phyloP scores from a whole-genome alignment of 2,888 invertebrate species.

The Pseudococcus jackbeardsleyi region DNA sequence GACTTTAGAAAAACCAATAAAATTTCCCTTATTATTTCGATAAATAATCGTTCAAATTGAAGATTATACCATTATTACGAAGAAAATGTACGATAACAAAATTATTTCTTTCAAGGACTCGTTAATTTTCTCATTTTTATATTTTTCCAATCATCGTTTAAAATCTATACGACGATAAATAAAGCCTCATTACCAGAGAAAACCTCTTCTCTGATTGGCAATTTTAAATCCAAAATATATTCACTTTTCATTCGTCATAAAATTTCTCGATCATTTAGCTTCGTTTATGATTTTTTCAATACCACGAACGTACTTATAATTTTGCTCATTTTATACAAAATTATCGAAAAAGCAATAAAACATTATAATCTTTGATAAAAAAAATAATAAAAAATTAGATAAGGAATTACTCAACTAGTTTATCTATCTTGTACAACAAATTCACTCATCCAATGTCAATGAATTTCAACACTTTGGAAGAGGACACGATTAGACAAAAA shows the following conservation, averaged over 20 bases:
- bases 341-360: background rate
- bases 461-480: background rate
- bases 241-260: background rate
- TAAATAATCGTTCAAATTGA: background rate
- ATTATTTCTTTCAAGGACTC: background rate
- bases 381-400: background rate
- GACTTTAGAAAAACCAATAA: background rate
- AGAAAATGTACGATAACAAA: background rate
- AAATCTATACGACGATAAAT: background rate
- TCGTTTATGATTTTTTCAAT: background rate
- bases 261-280: background rate
- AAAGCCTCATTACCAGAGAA: background rate
- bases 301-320: too few species aligned
- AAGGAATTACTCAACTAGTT: background rate
- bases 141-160: background rate
- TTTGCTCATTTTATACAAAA: background rate
- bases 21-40: background rate
- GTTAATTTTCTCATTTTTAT: conserved; percentile 2
- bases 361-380: background rate
- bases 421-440: background rate
- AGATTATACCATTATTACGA: background rate
- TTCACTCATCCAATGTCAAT: background rate
- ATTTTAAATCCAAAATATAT: background rate
- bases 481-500: background rate
- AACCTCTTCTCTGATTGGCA: background rate